Evolutionary conservation across 2,797 vertebrate genomes (phyloP).

Genomic region (Philypnodon macrostomus): DNA sequence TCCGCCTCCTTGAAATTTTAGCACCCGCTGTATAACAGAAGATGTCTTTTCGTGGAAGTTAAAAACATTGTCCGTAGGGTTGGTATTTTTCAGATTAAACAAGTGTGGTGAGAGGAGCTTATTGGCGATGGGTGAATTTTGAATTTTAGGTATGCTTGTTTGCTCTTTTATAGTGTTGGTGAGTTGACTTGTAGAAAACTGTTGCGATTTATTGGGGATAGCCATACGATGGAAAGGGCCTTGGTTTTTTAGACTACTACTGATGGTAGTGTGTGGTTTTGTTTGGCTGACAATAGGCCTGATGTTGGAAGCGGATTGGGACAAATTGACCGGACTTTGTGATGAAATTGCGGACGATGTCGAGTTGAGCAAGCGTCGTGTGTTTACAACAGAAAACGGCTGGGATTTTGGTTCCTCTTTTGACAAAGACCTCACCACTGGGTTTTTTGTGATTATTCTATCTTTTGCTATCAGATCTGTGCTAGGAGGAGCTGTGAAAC

Average conservation of each 20-base stretch:
- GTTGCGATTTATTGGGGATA: constrained; percentile 63
- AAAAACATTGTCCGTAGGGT: constrained; percentile 61
- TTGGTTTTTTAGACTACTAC: constrained; percentile 57
- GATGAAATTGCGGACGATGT: constrained; percentile 25
- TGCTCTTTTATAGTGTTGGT: constrained; percentile 53
- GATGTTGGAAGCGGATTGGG: constrained; percentile 40
- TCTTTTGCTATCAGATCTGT: constrained; percentile 60
- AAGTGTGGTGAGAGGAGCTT: constrained; percentile 64
- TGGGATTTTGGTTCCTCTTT: constrained; percentile 65
- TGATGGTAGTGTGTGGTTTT: constrained; percentile 44
- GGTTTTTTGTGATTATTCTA: constrained; percentile 52
- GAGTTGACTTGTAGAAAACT: constrained; percentile 50
- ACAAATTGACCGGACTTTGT: constrained; percentile 52
- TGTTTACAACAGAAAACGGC: constrained; percentile 30
- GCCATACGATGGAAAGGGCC: constrained; percentile 68
- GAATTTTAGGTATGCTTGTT: constrained; percentile 57
- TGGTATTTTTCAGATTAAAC: constrained; percentile 59
- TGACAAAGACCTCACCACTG: constrained; percentile 37
- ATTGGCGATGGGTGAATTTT: constrained; percentile 57
- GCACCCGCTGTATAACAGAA: constrained; percentile 69
- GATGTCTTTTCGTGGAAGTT: constrained; percentile 68
- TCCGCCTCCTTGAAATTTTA: constrained; percentile 72
- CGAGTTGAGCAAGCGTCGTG: constrained; percentile 41
- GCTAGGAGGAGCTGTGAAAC: constrained; percentile 49
- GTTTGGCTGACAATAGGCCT: constrained; percentile 50